phyloP scores from a whole-genome alignment of 1,140 invertebrate species.

The Temnothorax longispinosus region DNA sequence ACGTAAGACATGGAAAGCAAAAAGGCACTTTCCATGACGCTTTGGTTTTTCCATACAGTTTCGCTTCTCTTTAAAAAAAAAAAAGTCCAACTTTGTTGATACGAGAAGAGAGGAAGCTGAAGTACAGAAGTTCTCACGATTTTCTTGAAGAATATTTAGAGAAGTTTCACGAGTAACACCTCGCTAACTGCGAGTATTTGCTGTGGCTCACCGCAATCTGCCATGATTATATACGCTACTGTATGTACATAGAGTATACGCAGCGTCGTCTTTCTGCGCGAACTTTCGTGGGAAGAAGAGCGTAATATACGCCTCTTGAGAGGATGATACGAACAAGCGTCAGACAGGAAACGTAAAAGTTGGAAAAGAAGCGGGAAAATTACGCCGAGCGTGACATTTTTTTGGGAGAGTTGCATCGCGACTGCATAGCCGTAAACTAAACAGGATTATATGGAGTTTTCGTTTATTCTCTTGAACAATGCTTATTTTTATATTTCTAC shows the following conservation, averaged over 20 bases:
- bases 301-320: constrained; percentile 1
- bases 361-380: background rate
- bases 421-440: background rate
- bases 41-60: background rate
- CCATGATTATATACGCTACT: constrained; percentile 27
- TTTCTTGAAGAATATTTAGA: constrained; percentile 48
- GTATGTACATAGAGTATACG: background rate
- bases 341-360: constrained; percentile 14
- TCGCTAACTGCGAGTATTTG: constrained; percentile 24
- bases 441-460: background rate
- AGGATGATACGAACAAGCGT: background rate
- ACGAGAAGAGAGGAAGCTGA: background rate
- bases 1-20: background rate
- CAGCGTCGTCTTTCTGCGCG: background rate
- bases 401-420: background rate
- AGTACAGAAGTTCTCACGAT: constrained; percentile 9
- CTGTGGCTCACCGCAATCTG: constrained; percentile 31
- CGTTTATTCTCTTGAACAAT: background rate
- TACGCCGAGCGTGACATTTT: background rate
- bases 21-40: background rate
- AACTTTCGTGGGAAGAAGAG: background rate
- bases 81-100: background rate
- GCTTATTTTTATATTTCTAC: background rate
- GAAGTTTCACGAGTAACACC: constrained; percentile 43
- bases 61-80: background rate